Base-by-base conservation (phyloP, 2,113 vertebrate genomes). In the Zonotrichia leucophrys region DNA sequence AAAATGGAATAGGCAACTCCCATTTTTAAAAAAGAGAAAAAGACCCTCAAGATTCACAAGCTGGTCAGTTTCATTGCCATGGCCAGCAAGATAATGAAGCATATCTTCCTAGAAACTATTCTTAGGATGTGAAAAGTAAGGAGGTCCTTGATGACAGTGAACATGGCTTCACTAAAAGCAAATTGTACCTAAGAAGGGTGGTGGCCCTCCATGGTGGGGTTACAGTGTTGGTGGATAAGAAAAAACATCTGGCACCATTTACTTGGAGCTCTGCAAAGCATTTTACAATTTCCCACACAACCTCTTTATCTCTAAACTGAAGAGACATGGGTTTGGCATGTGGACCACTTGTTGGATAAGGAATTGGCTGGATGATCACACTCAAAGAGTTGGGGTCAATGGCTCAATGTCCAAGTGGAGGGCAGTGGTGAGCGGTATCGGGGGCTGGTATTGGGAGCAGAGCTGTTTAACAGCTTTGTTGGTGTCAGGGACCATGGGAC, bases 361-460 rank as follows among this genome's bases (percentile, higher is more conserved):
- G 53, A 89, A 47, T 68, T 41, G n/a, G 11, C 53, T 47, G 47
- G 24, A 22, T 18, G 16, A 5, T 30, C 20, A 21, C 24, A 21
- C 39, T n/a, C 20, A 25, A 7, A 15, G 3, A 5, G 39, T 4
- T 53, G 22, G 2, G 4, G 33, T 46, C 37, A 30, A 2, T 52
- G 44, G 8, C 33, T 59, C 19, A 17, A 4, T 50, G 23, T 39
- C 33, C 33, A 30, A 39, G 27, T 24, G 37, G 15, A 33, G 28
- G 37, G 15, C 37, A 52, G 33, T 11, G 19, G 9, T 2, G 6
- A 67, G 37, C 10, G 27, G 8, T 39, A 15, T 9, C 44, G 33
- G 31, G 33, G 27, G 12, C 5, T 66, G 59, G 8, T 52, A 2
- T 4, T 33, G 33, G 35, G 10, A 20, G 15, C 0, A 0, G 31